These are phyloP conservation scores for Cyclargus thomasi DNA, from an alignment of 1,140 invertebrate genomes.

Conservation along the genomic window DNA sequence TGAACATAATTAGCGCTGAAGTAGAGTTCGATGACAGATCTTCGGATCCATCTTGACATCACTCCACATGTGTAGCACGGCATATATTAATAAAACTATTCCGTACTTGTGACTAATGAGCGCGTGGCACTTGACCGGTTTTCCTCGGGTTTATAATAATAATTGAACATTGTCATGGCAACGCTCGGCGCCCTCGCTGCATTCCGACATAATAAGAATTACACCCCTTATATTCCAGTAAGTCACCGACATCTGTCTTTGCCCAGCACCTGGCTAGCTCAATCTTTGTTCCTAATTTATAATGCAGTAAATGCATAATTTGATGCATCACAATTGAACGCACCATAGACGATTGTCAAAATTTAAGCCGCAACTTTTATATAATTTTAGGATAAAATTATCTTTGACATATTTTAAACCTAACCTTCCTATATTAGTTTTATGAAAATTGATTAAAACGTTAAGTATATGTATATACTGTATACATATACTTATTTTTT, in stretches of 20 bases:
- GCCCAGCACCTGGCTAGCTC: slow-evolving; percentile 35
- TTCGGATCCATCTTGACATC: slow-evolving; percentile 11
- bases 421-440: too few species aligned
- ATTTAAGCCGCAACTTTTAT: too few species aligned
- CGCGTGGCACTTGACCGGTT: slow-evolving; percentile 12
- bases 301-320: not conserved
- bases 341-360: too few species aligned
- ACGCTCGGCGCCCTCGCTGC: slow-evolving; percentile 20
- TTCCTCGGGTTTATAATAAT: slow-evolving; percentile 11
- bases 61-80: slow-evolving; percentile 9
- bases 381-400: too few species aligned
- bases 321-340: too few species aligned
- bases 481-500: too few species aligned
- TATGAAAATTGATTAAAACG: too few species aligned
- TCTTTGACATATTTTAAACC: too few species aligned
- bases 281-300: not conserved
- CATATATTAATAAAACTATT: slow-evolving; percentile 15
- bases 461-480: too few species aligned
- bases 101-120: slow-evolving; percentile 13
- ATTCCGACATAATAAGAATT: slow-evolving; percentile 34
- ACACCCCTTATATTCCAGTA: slow-evolving; percentile 34
- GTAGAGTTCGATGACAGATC: slow-evolving; percentile 11
- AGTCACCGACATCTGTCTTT: slow-evolving; percentile 46
- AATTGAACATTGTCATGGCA: slow-evolving; percentile 15
- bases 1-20: not conserved